Conservation (phyloP, 2,113 vertebrate genomes). For the Cichladusa arquata region DNA sequence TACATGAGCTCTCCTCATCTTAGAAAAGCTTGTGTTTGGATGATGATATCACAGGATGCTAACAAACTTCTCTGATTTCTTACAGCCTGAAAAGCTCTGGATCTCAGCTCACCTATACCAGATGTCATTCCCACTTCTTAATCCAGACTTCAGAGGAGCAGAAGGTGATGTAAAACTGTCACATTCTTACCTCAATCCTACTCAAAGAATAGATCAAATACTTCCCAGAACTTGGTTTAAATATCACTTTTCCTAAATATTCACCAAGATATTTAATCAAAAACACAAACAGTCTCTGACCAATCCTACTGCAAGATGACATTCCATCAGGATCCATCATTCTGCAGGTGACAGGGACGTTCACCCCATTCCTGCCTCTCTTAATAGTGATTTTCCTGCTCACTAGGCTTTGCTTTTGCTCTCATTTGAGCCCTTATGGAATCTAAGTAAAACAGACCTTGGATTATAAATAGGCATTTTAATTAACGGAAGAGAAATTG, state of each 20-base stretch:
- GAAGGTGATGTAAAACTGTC: neutral
- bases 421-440: neutral
- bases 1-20: neutral
- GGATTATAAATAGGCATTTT: neutral
- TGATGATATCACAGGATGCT: neutral
- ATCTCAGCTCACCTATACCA: neutral
- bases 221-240: neutral
- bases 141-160: neutral
- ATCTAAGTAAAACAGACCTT: neutral
- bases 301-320: neutral
- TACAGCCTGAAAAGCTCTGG: neutral
- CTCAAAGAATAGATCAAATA: neutral
- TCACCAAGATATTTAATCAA: neutral
- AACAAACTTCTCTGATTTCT: neutral
- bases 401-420: neutral
- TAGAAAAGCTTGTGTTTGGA: neutral
- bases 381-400: neutral
- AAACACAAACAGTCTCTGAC: neutral
- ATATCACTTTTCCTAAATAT: neutral
- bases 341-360: rapidly evolving
- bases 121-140: neutral
- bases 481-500: neutral
- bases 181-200: neutral
- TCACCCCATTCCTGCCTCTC: neutral
- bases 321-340: neutral